These are phyloP conservation scores for Pheosia gnoma DNA, from an alignment of 2,888 invertebrate genomes.

Conservation along the genomic window DNA sequence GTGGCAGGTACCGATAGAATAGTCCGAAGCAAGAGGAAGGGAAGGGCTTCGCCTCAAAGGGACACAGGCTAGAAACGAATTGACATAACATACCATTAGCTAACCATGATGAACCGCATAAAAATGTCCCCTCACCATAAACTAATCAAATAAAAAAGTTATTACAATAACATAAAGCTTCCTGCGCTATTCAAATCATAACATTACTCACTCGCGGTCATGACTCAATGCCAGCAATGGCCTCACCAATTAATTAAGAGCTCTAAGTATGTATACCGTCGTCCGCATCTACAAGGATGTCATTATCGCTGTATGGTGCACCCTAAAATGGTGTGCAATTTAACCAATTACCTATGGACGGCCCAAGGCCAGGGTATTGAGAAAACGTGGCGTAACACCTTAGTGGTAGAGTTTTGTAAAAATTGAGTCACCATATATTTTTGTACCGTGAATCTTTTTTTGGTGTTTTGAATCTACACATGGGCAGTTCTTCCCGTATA, in stretches of 20 bases:
- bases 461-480: too few relatives aligned
- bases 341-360: constrained; percentile 71
- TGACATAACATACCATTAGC: not conserved
- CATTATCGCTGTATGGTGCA: constrained; percentile 60
- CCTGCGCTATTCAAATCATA: constrained; percentile 44
- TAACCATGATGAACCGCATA: not conserved
- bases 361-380: constrained; percentile 69
- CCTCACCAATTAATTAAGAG: constrained; percentile 54
- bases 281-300: constrained; percentile 62
- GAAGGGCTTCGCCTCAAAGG: too few relatives aligned
- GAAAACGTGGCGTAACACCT: constrained; percentile 55
- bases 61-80: too few relatives aligned
- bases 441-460: too few relatives aligned
- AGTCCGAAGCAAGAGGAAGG: too few relatives aligned
- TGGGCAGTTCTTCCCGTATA: too few relatives aligned
- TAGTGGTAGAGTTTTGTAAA: not conserved
- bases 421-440: too few relatives aligned
- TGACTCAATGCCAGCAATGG: constrained; percentile 36
- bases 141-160: constrained; percentile 25
- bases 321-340: constrained; percentile 75
- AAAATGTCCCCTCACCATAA: not conserved
- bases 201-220: constrained; percentile 34
- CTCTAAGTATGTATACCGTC: constrained; percentile 57
- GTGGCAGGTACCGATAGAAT: too few relatives aligned
- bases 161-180: constrained; percentile 43